Conservation (phyloP, 2,888 invertebrate genomes). For the Nowickia ferox region DNA sequence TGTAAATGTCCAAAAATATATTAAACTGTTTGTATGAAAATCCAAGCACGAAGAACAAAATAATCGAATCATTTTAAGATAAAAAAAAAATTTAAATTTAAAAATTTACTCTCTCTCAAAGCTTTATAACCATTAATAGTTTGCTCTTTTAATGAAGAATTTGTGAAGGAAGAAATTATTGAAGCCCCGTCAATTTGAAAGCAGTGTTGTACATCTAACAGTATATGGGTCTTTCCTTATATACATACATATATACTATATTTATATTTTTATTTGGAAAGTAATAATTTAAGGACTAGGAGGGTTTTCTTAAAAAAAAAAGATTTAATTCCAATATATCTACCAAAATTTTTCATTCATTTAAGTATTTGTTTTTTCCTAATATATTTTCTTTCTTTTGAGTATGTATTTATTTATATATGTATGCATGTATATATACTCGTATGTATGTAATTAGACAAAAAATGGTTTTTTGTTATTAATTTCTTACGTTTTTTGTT, state of each 20-base stretch:
- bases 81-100: too few species aligned
- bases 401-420: background rate
- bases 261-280: background rate
- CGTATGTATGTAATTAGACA: slow-evolving; percentile 23
- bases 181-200: too few species aligned
- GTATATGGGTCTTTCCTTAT: background rate
- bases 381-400: background rate
- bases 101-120: too few species aligned
- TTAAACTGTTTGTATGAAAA: too few species aligned
- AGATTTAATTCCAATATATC: background rate
- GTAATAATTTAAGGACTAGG: background rate
- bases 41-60: too few species aligned
- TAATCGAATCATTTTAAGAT: too few species aligned
- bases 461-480: slow-evolving; percentile 40
- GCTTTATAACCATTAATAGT: too few species aligned
- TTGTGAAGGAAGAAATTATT: too few species aligned
- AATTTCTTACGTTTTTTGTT: slow-evolving; percentile 2
- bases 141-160: too few species aligned
- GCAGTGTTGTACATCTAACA: background rate
- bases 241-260: background rate
- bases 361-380: slow-evolving; percentile 16
- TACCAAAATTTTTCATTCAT: slow-evolving; percentile 11
- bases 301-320: slow-evolving; percentile 23
- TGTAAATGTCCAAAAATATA: too few species aligned
- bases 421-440: slow-evolving; percentile 13